phyloP scores from a whole-genome alignment of 2,797 vertebrate genomes.

The Tauraco hartlaubi region DNA sequence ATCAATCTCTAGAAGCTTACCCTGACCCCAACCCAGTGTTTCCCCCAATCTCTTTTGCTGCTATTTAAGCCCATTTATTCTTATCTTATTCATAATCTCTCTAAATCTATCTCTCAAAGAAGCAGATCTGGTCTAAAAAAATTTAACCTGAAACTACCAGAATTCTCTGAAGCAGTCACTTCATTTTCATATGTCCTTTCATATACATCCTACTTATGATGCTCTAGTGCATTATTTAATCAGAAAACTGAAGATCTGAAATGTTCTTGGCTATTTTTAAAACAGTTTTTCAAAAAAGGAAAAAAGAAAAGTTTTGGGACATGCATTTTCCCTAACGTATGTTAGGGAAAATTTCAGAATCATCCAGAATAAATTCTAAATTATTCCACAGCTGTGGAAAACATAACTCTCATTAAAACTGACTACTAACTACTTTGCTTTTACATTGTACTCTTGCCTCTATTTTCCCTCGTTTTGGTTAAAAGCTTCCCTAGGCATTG shows the following conservation, averaged over 20 bases:
- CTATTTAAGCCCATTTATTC: not conserved
- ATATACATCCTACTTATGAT: not conserved
- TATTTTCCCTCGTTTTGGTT: not conserved
- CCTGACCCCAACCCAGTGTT: not conserved
- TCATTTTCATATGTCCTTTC: not conserved
- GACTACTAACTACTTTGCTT: not conserved
- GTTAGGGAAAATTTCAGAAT: not conserved
- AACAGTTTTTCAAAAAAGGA: not conserved
- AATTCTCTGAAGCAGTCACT: not conserved
- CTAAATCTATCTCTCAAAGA: not conserved
- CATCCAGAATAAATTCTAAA: not conserved
- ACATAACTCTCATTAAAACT: not conserved
- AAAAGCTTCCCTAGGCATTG: not conserved
- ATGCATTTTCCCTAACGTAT: not conserved
- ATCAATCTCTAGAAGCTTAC: not conserved
- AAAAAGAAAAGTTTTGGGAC: not conserved
- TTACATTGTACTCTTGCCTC: not conserved
- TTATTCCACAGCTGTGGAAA: slow-evolving; percentile 6
- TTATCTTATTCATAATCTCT: not conserved
- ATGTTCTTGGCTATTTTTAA: not conserved
- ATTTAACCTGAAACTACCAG: not conserved
- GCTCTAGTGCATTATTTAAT: not conserved
- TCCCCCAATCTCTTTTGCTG: not conserved
- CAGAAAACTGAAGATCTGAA: not conserved
- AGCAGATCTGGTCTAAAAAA: not conserved